These are phyloP conservation scores for Dendropsophus ebraccatus DNA, from an alignment of 2,113 vertebrate species.

Conservation along the genomic window DNA sequence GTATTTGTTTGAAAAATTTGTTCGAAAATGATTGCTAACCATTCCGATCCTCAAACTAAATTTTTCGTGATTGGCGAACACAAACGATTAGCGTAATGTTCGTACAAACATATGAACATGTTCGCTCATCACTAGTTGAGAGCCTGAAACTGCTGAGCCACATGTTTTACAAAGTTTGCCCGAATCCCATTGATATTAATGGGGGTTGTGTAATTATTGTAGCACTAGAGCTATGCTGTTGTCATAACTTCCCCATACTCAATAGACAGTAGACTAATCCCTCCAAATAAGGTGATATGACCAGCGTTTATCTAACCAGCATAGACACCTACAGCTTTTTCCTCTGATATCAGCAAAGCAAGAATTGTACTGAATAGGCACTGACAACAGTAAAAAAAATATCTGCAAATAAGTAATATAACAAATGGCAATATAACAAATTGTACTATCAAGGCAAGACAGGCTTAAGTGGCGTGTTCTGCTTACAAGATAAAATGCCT, in stretches of 20 bases:
- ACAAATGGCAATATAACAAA: conserved; percentile 20
- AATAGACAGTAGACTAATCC: neutral
- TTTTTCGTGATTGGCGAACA: no score
- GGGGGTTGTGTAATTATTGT: no score
- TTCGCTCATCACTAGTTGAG: no score
- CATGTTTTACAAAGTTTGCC: no score
- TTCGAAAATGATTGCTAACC: no score
- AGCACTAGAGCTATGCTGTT: no score
- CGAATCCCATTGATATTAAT: no score
- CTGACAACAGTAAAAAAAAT: neutral
- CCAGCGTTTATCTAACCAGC: neutral
- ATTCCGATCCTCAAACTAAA: no score
- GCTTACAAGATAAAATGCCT: conserved; percentile 46
- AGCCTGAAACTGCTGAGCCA: no score
- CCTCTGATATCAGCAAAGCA: neutral
- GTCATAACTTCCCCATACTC: neutral
- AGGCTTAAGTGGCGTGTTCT: conserved; percentile 21
- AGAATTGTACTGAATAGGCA: neutral
- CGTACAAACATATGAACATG: no score
- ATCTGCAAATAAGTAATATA: neutral
- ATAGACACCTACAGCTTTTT: neutral
- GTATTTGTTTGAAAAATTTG: no score
- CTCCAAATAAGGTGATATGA: neutral
- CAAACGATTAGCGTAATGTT: no score
- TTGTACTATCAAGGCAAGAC: conserved; percentile 12